Base-by-base conservation (phyloP, 2,797 vertebrate species). In the Tarsius wallacei region DNA sequence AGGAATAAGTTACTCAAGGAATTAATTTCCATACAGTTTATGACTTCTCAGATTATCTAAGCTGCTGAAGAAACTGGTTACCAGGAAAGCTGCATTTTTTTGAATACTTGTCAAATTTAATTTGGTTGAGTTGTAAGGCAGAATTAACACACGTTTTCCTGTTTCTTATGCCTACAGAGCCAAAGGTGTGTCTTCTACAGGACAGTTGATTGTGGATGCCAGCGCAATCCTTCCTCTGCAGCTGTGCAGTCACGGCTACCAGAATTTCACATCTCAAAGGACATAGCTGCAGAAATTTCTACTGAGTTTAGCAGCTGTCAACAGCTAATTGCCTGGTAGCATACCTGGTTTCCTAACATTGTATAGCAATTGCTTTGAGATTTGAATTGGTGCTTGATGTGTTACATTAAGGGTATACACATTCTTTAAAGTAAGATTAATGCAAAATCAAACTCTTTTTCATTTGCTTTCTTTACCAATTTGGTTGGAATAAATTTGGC, bases 21-120 rank as follows among this genome's bases (percentile, higher is more conserved):
- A 91, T 98, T 98, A 97, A 97, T 97, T 95, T 82, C 76, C 80
- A 94, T 85, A 26, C 80, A 87, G 61, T 90, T 97, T 95, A 97
- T 88, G 96, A 93, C 86, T 87, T 89, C 93, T 95, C 82, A 55
- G 91, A 92, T 90, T 76, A 49, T 78, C 71, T 85, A 93, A 97
- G 64, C 49, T 96, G n/a, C 70, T 85, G 57, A 87, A 98, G 92
- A 96, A 97, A 95, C 94, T 90, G 42, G 97, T 91, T 96, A 96
- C 88, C 76, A 96, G 91, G 81, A 96, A 98, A 97, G 96, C 82
- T 87, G 93, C 59, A 42, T 85, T 90, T 74, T 97, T 97, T 94
- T n/a, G 42, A 93, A 95, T 87, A 51, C 51, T 61, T 97, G 95
- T 97, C 93, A 97, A 95, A 96, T 96, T 97, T 95, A 96, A 94